A percentile compares a stretch with the other conserved stretches of the same genome.
Conservation (phyloP, 2,797 vertebrate genomes). For the Pelodytes ibericus region DNA sequence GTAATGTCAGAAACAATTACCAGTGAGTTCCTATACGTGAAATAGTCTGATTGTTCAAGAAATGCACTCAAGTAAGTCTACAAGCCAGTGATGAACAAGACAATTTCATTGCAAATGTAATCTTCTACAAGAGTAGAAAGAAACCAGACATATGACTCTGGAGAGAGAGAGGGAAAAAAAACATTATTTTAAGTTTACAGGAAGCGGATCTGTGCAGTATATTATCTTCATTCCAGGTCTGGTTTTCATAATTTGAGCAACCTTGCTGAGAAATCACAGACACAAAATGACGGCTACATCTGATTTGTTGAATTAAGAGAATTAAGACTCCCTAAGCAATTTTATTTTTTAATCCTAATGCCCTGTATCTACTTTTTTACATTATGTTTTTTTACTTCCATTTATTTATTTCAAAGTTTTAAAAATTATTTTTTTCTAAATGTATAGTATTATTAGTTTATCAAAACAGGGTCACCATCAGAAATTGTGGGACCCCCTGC, state of each 20-base stretch:
- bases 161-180: conserved; percentile 28
- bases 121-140: conserved; percentile 37
- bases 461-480: too few species aligned
- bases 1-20: conserved; percentile 60
- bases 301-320: conserved; percentile 37
- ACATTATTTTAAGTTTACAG: conserved; percentile 61
- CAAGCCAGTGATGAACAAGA: conserved; percentile 58
- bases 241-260: conserved; percentile 38
- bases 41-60: conserved; percentile 59
- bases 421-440: too few species aligned
- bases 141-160: conserved; percentile 51
- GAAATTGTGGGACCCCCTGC: too few species aligned
- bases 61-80: conserved; percentile 58
- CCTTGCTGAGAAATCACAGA: conserved; percentile 26
- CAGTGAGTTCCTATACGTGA: conserved; percentile 59
- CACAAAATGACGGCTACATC: conserved; percentile 22
- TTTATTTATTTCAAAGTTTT: too few species aligned
- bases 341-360: background rate
- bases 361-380: background rate
- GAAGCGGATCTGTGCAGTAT: conserved; percentile 61
- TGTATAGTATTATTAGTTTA: too few species aligned
- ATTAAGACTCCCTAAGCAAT: conserved; percentile 7
- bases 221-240: conserved; percentile 30
- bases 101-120: background rate
- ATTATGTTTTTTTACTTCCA: background rate